Conservation (phyloP, 2,113 vertebrate genomes). For the Ophthalmolycus amberensis region DNA sequence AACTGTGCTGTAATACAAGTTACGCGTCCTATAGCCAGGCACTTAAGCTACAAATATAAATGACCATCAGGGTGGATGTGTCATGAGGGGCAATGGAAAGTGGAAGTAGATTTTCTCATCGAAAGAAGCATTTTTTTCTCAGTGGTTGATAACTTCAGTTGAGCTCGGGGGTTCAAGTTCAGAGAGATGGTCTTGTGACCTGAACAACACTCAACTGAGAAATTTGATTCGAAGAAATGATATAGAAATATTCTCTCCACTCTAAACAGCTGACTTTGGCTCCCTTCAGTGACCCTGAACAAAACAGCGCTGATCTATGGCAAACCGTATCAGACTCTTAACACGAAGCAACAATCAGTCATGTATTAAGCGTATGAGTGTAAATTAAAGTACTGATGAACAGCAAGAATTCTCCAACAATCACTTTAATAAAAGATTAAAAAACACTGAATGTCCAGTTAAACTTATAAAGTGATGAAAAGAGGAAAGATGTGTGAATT, state of each 20-base stretch:
- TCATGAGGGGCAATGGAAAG: neutral
- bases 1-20: neutral
- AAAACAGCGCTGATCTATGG: neutral
- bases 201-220: slow-evolving; percentile 8
- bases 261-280: neutral
- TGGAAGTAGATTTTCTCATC: neutral
- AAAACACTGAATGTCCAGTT: neutral
- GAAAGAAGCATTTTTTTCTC: slow-evolving; percentile 19
- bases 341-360: neutral
- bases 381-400: neutral
- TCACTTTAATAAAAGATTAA: neutral
- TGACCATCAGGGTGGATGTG: neutral
- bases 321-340: neutral
- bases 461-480: neutral
- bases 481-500: neutral
- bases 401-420: neutral
- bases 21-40: neutral
- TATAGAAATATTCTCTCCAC: slow-evolving; percentile 1
- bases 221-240: slow-evolving; percentile 10
- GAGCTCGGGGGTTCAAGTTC: slow-evolving; percentile 21
- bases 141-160: slow-evolving; percentile 18
- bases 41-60: neutral
- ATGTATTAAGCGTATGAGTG: neutral
- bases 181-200: slow-evolving; percentile 36
- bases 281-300: slow-evolving; percentile 3